A percentile compares a stretch with the other conserved stretches of the same genome.
phyloP scores from a whole-genome alignment of 1,140 invertebrate genomes.

The Psilanteris sp. region DNA sequence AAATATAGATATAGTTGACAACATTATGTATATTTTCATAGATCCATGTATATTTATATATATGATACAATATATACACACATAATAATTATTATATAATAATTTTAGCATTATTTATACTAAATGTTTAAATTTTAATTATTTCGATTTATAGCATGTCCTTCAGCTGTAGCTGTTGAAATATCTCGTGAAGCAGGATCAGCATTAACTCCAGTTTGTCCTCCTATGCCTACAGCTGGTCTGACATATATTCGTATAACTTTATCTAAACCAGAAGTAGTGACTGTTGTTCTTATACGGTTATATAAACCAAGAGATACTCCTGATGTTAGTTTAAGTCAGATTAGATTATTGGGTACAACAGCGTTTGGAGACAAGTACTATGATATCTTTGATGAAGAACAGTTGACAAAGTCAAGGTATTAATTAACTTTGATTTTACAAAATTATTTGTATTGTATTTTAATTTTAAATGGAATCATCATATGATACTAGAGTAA shows the following conservation, averaged over 20 bases:
- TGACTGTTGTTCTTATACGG: conserved; percentile 82
- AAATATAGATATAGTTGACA: no score
- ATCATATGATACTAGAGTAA: no score
- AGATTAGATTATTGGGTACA: conserved; percentile 90
- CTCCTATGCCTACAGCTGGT: conserved; percentile 89
- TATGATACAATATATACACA: no score
- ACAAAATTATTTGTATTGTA: conserved; percentile 15
- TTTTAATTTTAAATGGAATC: no score
- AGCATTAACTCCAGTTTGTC: conserved; percentile 83
- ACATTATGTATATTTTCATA: no score
- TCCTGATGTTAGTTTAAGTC: conserved; percentile 91
- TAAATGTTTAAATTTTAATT: no score
- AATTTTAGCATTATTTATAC: no score
- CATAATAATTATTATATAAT: no score
- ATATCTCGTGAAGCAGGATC: conserved; percentile 82
- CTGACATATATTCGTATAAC: conserved; percentile 91
- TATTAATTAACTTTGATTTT: not conserved
- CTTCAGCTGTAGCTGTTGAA: conserved; percentile 93
- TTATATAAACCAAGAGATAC: conserved; percentile 92
- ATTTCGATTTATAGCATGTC: conserved; percentile 84
- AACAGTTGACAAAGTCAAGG: conserved; percentile 70
- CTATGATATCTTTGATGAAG: conserved; percentile 75
- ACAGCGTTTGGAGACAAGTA: conserved; percentile 86
- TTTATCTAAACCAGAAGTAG: conserved; percentile 89
- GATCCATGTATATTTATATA: no score